Conservation (phyloP, 2,113 vertebrate species). For the Guaruba guarouba region DNA sequence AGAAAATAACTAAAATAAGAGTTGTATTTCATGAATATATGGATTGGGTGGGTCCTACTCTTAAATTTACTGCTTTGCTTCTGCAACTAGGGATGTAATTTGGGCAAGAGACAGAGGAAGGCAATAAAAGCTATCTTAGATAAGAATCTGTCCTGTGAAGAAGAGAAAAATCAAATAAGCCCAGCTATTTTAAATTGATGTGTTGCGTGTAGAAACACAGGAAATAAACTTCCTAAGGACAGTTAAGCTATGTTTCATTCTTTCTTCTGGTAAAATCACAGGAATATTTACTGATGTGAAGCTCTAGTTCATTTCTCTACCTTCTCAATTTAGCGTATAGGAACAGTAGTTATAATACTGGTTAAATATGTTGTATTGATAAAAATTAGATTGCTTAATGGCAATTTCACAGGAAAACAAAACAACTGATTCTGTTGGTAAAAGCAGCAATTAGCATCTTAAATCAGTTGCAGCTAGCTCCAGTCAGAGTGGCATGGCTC, state of each 20-base stretch:
- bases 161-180: neutral
- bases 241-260: neutral
- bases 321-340: neutral
- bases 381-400: neutral
- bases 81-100: neutral
- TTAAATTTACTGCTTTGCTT: neutral
- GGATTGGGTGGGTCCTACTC: neutral
- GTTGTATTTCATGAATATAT: neutral
- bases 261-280: neutral
- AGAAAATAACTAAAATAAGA: neutral
- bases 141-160: neutral
- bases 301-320: neutral
- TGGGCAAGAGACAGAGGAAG: neutral
- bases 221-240: neutral
- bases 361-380: neutral
- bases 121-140: neutral
- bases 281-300: neutral
- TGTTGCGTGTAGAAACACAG: neutral
- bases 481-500: neutral
- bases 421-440: neutral
- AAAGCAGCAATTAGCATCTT: neutral
- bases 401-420: neutral
- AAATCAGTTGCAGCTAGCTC: neutral
- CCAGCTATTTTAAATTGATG: neutral
- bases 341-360: neutral